Base-by-base conservation (phyloP, 2,113 vertebrate species). In the Tichodroma muraria region DNA sequence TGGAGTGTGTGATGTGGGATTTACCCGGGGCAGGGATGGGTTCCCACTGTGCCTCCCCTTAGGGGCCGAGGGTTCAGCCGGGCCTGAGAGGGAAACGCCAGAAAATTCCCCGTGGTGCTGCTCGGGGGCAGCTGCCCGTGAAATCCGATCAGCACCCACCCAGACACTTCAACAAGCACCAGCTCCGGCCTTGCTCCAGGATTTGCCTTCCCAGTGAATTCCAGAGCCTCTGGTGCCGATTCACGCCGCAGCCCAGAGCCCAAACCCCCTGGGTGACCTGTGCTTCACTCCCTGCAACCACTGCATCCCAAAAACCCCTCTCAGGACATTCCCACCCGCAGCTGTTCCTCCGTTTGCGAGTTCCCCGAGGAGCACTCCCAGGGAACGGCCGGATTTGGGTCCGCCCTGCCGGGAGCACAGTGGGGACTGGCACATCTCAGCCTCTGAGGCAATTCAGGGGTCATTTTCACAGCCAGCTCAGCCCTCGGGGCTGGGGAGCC, bases 11-110 rank as follows among this genome's bases (percentile, higher is more conserved):
- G 19, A 24, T 3, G 6, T 30, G 81, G 69, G 50, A 25, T 11
- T 10, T 7, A 5, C 28, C 35, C 2, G 35, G 22, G 47, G 30
- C 2, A 9, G 3, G 54, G 53, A 56, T 7, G 4, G 8, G 25
- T 6, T 28, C 71, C n/a, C n/a, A n/a, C n/a, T n/a, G n/a, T n/a
- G n/a, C n/a, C n/a, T n/a, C n/a, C n/a, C n/a, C n/a, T n/a, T n/a
- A n/a, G n/a, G n/a, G n/a, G n/a, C n/a, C n/a, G n/a, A n/a, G n/a
- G n/a, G n/a, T n/a, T n/a, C n/a, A 66, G 15, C 25, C 2, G 18
- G 5, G 2, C 4, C 15, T 38, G 27, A 0, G 1, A 79, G 52
- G 28, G 28, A 37, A 50, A 7, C 0, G 66, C 9, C 71, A 63
- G 18, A 33, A 15, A 44, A 25, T 1, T 30, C 45, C 54, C 31